Base-by-base conservation (phyloP, 1,140 invertebrate genomes). In the Temnothorax nylanderi region DNA sequence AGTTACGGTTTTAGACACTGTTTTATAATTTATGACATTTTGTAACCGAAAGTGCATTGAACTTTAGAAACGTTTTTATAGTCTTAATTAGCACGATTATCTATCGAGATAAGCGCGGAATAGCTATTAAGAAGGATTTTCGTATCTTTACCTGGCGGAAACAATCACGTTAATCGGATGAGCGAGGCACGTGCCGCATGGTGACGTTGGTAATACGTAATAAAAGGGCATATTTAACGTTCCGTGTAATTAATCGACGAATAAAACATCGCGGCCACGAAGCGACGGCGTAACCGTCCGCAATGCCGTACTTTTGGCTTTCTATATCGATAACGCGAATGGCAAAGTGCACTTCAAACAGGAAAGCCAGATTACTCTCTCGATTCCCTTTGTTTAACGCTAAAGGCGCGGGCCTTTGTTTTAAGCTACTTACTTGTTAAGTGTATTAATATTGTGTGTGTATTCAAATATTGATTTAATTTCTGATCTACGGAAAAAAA, bases 161-260 rank as follows among this genome's bases (percentile, higher is more conserved):
- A 84, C 54, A 26, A 60, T 58, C 67, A 18, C 18, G 13, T 75
- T 84, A 60, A 85, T 76, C 56, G 44, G 21, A 2, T 82, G 37
- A 72, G 21, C 18, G 67, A 58, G 51, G 67, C 78, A 72, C 49
- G 51, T 41, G 67, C 67, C 65, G 54, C 3, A 69, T 21, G 13
- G n/a, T 54, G 51, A 58, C 18, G 37, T 32, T 16, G 13, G 18
- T 72, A 82, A 72, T 72, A 69, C 65, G 16, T 88, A 87, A 81
- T 86, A 72, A 74, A 88, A 87, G 56, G 21, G 16, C 32, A n/a
- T 82, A 51, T 49, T 88, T 67, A 88, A 54, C 32, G 56, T 81
- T 64, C 26, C 64, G 69, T 87, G n/a, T 88, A 88, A 81, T 88
- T 87, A 71, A 88, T 87, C 51, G 75, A 3, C 37, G 75, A 88